Conservation (phyloP, 1,140 invertebrate genomes). For the Papilio aristodemus region DNA sequence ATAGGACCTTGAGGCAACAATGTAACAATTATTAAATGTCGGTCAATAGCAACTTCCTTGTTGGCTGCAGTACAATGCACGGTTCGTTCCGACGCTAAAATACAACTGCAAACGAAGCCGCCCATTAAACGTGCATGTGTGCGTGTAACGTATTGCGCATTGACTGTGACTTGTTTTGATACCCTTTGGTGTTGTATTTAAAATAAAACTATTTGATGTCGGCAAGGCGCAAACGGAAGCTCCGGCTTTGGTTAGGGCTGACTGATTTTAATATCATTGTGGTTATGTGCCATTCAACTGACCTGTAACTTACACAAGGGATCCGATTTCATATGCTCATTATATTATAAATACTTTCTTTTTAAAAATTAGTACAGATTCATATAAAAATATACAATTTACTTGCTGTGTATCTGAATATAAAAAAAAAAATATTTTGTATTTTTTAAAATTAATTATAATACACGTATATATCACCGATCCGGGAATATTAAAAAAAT, state of each 20-base stretch:
- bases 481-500: too few relatives aligned
- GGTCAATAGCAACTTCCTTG: conserved; percentile 28
- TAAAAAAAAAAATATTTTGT: too few relatives aligned
- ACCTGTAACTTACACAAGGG: too few relatives aligned
- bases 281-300: background rate
- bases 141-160: background rate
- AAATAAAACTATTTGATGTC: background rate
- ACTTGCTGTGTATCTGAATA: too few relatives aligned
- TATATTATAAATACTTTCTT: too few relatives aligned
- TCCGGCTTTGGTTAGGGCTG: background rate
- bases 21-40: conserved; percentile 32
- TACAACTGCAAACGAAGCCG: conserved; percentile 20
- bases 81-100: conserved; percentile 28
- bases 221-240: background rate
- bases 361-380: too few relatives aligned
- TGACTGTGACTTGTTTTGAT: background rate
- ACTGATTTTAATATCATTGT: conserved; percentile 29
- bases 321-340: too few relatives aligned
- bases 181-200: background rate
- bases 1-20: conserved; percentile 26
- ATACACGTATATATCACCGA: too few relatives aligned
- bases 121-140: background rate
- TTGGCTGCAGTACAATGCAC: conserved; percentile 39
- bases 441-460: too few relatives aligned
- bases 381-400: too few relatives aligned